Percentiles rank a stretch among this genome's conserved stretches.
phyloP scores from a whole-genome alignment of 2,888 invertebrate genomes.

The Pegoplata infirma region DNA sequence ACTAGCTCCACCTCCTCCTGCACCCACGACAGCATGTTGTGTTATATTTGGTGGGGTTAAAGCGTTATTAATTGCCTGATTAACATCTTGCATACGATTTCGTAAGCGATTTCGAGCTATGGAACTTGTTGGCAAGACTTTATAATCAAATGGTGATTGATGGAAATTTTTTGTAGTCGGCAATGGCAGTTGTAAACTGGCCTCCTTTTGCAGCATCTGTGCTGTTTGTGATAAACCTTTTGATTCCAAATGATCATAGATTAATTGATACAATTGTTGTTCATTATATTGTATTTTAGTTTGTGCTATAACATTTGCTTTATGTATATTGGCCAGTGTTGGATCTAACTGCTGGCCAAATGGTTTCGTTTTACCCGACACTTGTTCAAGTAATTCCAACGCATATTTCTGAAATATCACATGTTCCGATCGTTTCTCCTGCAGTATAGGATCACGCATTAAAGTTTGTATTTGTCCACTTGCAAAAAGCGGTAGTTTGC shows the following conservation, averaged over 20 bases:
- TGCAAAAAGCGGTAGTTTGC: slow-evolving; percentile 95
- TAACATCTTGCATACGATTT: slow-evolving; percentile 75
- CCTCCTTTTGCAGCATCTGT: slow-evolving; percentile 86
- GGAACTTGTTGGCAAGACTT: slow-evolving; percentile 69
- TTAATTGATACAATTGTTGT: slow-evolving; percentile 93
- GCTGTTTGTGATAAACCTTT: slow-evolving; percentile 89
- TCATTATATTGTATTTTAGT: slow-evolving; percentile 97
- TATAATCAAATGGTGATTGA: slow-evolving; percentile 77
- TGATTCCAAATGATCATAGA: slow-evolving; percentile 90
- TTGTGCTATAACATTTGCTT: slow-evolving; percentile 96
- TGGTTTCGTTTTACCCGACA: slow-evolving; percentile 93
- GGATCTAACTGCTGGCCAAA: slow-evolving; percentile 88
- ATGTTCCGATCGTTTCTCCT: slow-evolving; percentile 97
- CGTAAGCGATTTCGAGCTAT: slow-evolving; percentile 72
- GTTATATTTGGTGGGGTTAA: not conserved
- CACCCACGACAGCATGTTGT: too few species aligned
- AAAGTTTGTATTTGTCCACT: slow-evolving; percentile 95
- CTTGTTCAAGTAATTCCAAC: slow-evolving; percentile 90
- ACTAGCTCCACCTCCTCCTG: not conserved
- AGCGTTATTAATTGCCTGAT: slow-evolving; percentile 62
- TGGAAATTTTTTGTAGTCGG: slow-evolving; percentile 76
- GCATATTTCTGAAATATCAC: slow-evolving; percentile 97
- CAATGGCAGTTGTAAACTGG: slow-evolving; percentile 79
- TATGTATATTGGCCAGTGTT: slow-evolving; percentile 92
- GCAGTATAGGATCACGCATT: slow-evolving; percentile 97